Evolutionary conservation across 2,113 vertebrate genomes (phyloP).

Genomic region (Bagarius yarrelli): DNA sequence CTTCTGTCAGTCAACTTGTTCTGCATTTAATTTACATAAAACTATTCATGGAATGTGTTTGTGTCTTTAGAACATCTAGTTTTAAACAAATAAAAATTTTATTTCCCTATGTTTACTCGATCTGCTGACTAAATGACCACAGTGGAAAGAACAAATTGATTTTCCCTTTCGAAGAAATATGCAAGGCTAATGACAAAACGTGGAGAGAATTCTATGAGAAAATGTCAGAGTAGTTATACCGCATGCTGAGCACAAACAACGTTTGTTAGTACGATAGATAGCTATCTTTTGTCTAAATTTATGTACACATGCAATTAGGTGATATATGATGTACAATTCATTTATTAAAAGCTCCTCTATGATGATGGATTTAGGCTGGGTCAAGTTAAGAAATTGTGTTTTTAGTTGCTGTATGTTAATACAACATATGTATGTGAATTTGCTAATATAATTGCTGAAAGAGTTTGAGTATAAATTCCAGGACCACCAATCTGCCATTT

Average conservation of each 20-base stretch:
- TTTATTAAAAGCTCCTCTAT: too few relatives aligned
- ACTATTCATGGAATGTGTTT: conserved; percentile 44
- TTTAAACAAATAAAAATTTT: conserved; percentile 16
- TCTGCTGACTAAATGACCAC: conserved; percentile 6
- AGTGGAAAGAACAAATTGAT: conserved; percentile 29
- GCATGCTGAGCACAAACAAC: background rate
- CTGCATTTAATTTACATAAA: conserved; percentile 40
- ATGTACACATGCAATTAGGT: background rate
- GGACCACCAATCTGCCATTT: background rate
- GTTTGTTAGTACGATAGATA: conserved; percentile 9
- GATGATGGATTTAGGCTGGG: too few relatives aligned
- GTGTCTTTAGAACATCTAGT: conserved; percentile 34
- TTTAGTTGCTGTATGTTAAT: background rate
- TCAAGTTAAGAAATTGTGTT: too few relatives aligned
- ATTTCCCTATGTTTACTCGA: conserved; percentile 19
- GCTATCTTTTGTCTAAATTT: background rate
- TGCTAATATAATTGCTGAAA: background rate
- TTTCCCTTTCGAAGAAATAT: conserved; percentile 23
- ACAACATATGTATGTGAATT: too few relatives aligned
- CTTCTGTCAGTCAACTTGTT: conserved; percentile 21
- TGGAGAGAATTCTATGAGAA: conserved; percentile 28
- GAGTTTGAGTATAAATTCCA: background rate
- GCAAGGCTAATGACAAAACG: conserved; percentile 24
- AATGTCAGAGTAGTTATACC: conserved; percentile 2
- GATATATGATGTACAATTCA: too few relatives aligned